Conservation (phyloP, 2,888 invertebrate genomes). For the Tetropium fuscum region DNA sequence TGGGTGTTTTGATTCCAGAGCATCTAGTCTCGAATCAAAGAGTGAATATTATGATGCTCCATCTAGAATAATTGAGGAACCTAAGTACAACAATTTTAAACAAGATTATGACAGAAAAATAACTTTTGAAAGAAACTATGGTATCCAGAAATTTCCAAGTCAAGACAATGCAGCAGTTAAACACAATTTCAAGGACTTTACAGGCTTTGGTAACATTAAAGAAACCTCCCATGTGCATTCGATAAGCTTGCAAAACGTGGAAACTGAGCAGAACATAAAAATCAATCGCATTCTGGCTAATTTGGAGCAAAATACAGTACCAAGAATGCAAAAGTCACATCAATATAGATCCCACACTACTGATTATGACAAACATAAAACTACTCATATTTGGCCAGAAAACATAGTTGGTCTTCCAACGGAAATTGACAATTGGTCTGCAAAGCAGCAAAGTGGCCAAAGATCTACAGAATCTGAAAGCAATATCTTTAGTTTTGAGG, state of each 20-base stretch:
- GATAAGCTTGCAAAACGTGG: constrained; percentile 78
- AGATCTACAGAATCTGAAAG: constrained; percentile 78
- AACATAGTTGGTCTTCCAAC: constrained; percentile 69
- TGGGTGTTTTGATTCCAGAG: constrained; percentile 70
- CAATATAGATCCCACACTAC: constrained; percentile 38
- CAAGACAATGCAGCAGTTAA: constrained; percentile 37
- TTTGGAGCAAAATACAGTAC: constrained; percentile 68
- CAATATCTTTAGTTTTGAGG: constrained; percentile 81
- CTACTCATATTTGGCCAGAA: constrained; percentile 71
- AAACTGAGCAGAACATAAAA: constrained; percentile 73
- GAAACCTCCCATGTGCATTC: constrained; percentile 74
- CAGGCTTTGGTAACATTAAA: constrained; percentile 58
- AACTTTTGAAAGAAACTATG: constrained; percentile 64
- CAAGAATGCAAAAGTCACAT: constrained; percentile 58
- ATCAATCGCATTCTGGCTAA: constrained; percentile 68
- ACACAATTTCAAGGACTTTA: constrained; percentile 39
- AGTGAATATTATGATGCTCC: constrained; percentile 72
- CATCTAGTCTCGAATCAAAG: constrained; percentile 77
- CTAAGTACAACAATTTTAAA: constrained; percentile 44
- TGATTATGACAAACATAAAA: constrained; percentile 45
- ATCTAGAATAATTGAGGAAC: constrained; percentile 55
- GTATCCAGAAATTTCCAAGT: constrained; percentile 56
- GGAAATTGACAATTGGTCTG: constrained; percentile 66
- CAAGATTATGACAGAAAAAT: constrained; percentile 63
- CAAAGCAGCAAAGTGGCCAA: constrained; percentile 61